Conservation (phyloP, 2,888 invertebrate species). For the Strigamia maritima region DNA sequence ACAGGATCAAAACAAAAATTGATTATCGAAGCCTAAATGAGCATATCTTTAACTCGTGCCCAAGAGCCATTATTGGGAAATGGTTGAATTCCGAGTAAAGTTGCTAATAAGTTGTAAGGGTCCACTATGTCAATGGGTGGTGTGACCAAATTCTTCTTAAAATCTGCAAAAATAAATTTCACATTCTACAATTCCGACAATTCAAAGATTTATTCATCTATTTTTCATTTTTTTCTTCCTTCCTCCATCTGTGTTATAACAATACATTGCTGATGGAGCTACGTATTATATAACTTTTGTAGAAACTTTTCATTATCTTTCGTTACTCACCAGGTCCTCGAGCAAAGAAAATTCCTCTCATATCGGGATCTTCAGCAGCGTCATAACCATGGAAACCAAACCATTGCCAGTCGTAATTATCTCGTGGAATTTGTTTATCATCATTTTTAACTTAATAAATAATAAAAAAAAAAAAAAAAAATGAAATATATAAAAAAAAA, state of each 20-base stretch:
- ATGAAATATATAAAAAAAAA: not conserved
- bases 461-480: not conserved
- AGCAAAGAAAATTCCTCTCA: slow-evolving; percentile 43
- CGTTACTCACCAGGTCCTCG: slow-evolving; percentile 43
- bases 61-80: slow-evolving; percentile 44
- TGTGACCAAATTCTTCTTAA: slow-evolving; percentile 41
- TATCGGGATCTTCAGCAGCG: slow-evolving; percentile 43
- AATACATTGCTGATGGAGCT: too few species aligned
- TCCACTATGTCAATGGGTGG: slow-evolving; percentile 43
- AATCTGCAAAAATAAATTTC: slow-evolving; percentile 39
- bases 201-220: too few species aligned
- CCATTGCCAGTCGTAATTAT: not conserved
- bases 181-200: not conserved
- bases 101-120: slow-evolving; percentile 43
- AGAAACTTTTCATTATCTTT: too few species aligned
- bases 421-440: slow-evolving; percentile 5
- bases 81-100: slow-evolving; percentile 43
- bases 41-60: not conserved
- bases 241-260: too few species aligned
- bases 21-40: too few species aligned
- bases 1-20: too few species aligned
- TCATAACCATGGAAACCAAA: slow-evolving; percentile 43
- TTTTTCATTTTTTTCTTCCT: too few species aligned
- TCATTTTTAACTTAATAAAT: not conserved
- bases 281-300: too few species aligned